Base-by-base conservation (phyloP, 2,888 invertebrate genomes). In the Drosophila trichaetosa region DNA sequence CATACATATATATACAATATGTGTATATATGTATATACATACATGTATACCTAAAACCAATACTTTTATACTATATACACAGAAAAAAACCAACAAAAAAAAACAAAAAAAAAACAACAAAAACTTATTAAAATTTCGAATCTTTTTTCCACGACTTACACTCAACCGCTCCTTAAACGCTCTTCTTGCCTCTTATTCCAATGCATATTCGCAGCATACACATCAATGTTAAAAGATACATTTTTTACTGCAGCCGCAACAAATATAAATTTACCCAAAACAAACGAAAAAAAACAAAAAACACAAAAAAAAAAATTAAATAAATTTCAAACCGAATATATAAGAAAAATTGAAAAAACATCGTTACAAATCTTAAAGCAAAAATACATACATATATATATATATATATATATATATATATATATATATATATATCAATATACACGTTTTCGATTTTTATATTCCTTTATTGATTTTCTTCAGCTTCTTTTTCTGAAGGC, bases 51-150 rank as follows among this genome's bases (percentile, higher is more conserved):
- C 52, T 57, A 46, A 53, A 59, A 64, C 67, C 80, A 87, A 77
- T 86, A 86, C 89, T 83, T 83, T 83, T 83, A 89, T 83, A 83
- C 83, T 83, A 83, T 83, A 80, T 89, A 83, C 83, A 89, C 77
- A 49, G 71, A 40, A 48, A 67, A 36, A 67, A 67, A 52, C 61
- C 64, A 62, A 60, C 0, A 71, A 59, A 70, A 56, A 31, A 18
- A 29, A 36, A 10, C 66, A 59, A 59, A 6, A 73, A 68, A 59
- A 31, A 13, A 33, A 36, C 16, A 24, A 65, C 63, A 53, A 63
- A 57, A 68, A 65, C 49, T 59, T 60, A 56, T 40, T 56, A 53
- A 53, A 34, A 49, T 69, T 77, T 73, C 80, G 63, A 46, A 71
- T 48, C 61, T 69, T 66, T 73, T 76, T 72, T 53, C 77, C 69